A percentile compares a stretch with the other conserved stretches of the same genome.
phyloP scores from a whole-genome alignment of 1,140 invertebrate species.

The Hetaerina americana region DNA sequence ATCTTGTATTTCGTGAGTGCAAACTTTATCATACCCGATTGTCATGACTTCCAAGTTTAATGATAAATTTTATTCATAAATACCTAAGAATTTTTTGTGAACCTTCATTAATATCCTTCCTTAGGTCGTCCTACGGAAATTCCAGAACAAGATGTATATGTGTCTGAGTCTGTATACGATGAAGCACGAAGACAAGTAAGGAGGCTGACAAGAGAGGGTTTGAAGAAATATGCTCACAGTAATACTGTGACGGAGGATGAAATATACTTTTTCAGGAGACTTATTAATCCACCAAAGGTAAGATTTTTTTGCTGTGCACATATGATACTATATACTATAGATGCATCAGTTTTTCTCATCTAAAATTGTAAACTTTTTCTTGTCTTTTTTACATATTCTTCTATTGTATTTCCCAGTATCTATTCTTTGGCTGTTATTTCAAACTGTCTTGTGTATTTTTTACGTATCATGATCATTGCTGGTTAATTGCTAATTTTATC shows the following conservation, averaged over 20 bases:
- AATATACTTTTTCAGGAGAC: conserved; percentile 73
- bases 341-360: too few relatives aligned
- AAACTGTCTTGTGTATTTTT: too few relatives aligned
- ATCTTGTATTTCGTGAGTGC: background rate
- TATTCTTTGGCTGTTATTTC: too few relatives aligned
- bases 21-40: background rate
- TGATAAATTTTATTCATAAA: background rate
- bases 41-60: background rate
- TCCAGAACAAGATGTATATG: conserved; percentile 78
- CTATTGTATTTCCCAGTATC: too few relatives aligned
- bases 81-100: background rate
- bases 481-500: too few relatives aligned
- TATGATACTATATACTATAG: too few relatives aligned
- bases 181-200: conserved; percentile 69
- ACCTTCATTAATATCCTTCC: conserved; percentile 14
- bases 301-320: conserved; percentile 15
- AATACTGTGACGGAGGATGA: conserved; percentile 81
- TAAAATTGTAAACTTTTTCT: too few relatives aligned
- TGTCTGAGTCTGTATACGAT: conserved; percentile 89
- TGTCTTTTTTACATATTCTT: too few relatives aligned
- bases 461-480: too few relatives aligned
- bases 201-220: conserved; percentile 54
- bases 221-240: conserved; percentile 73
- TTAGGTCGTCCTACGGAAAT: conserved; percentile 87
- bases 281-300: conserved; percentile 61